A percentile compares a stretch with the other conserved stretches of the same genome.
Evolutionary conservation across 2,113 vertebrate species (phyloP).

Genomic region (Nerophis ophidion): DNA sequence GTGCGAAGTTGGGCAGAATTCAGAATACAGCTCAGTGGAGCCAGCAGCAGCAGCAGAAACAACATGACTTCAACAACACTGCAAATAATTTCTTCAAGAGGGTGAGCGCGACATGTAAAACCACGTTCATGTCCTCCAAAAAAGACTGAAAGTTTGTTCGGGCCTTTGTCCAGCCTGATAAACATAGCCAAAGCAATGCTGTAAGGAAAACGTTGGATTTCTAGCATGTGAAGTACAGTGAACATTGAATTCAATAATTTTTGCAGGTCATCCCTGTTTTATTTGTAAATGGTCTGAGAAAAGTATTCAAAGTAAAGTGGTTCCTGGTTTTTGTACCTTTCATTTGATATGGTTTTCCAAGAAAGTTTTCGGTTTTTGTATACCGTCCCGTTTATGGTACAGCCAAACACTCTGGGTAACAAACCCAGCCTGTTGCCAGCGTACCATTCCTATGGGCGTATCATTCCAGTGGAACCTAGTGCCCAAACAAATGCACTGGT

Average conservation of each 20-base stretch:
- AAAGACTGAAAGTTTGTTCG: background rate
- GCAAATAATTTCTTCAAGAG: constrained; percentile 84
- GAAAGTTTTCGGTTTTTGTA: too few relatives aligned
- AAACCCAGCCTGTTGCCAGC: too few relatives aligned
- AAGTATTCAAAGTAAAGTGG: too few relatives aligned
- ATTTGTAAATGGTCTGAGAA: too few relatives aligned
- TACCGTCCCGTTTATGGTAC: too few relatives aligned
- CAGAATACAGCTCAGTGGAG: constrained; percentile 70
- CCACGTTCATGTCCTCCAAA: background rate
- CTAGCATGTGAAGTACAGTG: background rate
- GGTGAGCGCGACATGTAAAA: constrained; percentile 64
- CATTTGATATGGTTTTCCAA: too few relatives aligned
- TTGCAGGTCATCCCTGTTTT: background rate
- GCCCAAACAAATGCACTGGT: too few relatives aligned
- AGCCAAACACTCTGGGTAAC: too few relatives aligned
- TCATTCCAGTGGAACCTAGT: too few relatives aligned
- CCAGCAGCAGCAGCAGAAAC: constrained; percentile 55
- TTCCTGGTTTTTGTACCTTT: too few relatives aligned
- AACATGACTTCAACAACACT: constrained; percentile 53
- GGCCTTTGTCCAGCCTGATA: background rate
- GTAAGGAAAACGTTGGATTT: background rate
- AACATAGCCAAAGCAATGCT: too few relatives aligned
- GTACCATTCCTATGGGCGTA: too few relatives aligned
- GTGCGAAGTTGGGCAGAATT: constrained; percentile 79
- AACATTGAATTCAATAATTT: background rate